These are phyloP conservation scores for Diarsia dahlii DNA, from an alignment of 2,888 invertebrate genomes.

Conservation along the genomic window DNA sequence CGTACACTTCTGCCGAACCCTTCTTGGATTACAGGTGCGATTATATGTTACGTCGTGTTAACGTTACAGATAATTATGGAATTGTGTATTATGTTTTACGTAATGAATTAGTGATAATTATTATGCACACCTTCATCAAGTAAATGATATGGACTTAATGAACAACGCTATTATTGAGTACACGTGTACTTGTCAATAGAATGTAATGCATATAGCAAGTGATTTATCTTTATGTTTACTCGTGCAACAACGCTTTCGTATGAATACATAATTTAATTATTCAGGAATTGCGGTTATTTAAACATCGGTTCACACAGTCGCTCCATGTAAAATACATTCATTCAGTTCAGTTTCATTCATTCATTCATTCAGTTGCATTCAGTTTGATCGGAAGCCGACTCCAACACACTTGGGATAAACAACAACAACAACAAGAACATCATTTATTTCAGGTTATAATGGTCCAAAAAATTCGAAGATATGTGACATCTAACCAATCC, in stretches of 20 bases:
- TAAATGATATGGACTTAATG: not conserved
- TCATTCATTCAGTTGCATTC: not conserved
- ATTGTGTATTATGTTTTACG: not conserved
- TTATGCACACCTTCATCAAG: not conserved
- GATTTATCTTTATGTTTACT: constrained; percentile 12
- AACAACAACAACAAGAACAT: no score
- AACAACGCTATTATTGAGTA: not conserved
- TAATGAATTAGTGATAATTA: not conserved
- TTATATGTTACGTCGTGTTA: constrained; percentile 14
- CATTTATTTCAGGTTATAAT: no score
- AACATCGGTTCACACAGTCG: not conserved
- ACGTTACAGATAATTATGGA: constrained; percentile 16
- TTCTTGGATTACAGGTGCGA: not conserved
- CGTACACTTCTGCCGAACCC: not conserved
- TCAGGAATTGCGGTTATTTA: not conserved
- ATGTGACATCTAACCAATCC: no score
- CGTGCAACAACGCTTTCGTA: not conserved
- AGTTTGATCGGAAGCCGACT: not conserved
- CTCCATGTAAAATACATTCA: not conserved
- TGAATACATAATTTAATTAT: not conserved
- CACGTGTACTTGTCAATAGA: constrained; percentile 27
- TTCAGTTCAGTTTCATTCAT: no score
- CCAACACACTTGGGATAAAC: not conserved
- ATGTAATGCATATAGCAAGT: constrained; percentile 1
- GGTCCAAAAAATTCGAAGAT: no score